Base-by-base conservation (phyloP, 2,113 vertebrate species). In the Capreolus pygargus region DNA sequence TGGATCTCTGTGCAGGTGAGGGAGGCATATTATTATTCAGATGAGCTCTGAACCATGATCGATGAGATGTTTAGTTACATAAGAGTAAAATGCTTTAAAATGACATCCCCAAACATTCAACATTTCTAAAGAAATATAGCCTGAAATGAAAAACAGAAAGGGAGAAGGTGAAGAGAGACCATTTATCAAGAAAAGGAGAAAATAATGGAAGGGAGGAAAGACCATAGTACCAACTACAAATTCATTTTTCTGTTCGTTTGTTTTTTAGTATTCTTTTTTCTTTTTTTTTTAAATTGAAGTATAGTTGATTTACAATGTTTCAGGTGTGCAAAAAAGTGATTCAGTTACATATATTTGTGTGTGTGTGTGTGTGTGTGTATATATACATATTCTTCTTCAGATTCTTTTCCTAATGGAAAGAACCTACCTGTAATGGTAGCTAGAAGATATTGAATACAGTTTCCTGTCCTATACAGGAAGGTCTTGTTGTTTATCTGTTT, bases 161-260 rank as follows among this genome's bases (percentile, higher is more conserved):
- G 5, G 14, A 28, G 25, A 43, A 47, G 23, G 17, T 39, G 25
- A 76, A 39, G n/a, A 52, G n/a, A 67, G 43, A 60, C 17, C 14
- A 47, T 39, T 89, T 23, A 55, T 30, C 23, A 55, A 60, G 39
- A 9, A 60, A 58, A 14, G 50, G 36, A 45, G 23, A n/a, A 86
- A 90, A 54, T 30, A 88, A 60, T 4, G 6, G 78, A 78, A 67
- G 43, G 14, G 33, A 50, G 17, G 15, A 54, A 93, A 89, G 43
- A 84, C 27, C 17, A 9, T 8, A 39, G 55, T 36, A 39, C 76
- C 11, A 17, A 10, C 11, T 36, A 30, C 43, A 87, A 58, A 74
- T 12, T 23, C 1, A 0, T 36, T 8, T 2, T 7, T 28, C 5
- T 36, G 5, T 52, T 4, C n/a, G 5, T 52, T 7, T 6, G 45